phyloP scores from a whole-genome alignment of 2,113 vertebrate genomes.

The Chitala chitala region DNA sequence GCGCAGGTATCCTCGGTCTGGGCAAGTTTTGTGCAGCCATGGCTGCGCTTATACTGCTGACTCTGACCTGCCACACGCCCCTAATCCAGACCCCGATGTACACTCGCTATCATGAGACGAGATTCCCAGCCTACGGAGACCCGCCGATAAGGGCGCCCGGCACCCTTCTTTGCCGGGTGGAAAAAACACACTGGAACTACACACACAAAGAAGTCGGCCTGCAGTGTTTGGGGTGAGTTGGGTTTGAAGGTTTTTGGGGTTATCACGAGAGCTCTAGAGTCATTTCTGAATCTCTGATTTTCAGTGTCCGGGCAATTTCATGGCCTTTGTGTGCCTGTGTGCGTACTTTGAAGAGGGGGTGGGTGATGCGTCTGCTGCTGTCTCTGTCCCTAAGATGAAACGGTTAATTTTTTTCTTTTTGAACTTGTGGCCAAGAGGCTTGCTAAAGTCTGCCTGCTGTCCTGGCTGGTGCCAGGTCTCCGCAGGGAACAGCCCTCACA shows the following conservation, averaged over 20 bases:
- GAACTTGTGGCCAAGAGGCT: neutral
- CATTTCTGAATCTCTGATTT: neutral
- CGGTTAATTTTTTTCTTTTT: neutral
- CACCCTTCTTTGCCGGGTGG: conserved; percentile 9
- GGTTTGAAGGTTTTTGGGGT: neutral
- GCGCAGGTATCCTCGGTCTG: neutral
- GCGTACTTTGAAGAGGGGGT: neutral
- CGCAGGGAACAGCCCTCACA: conserved; percentile 13
- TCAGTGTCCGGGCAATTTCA: neutral
- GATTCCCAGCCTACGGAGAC: conserved; percentile 17
- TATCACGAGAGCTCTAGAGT: too few species aligned
- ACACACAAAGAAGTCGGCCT: neutral
- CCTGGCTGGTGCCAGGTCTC: conserved; percentile 15
- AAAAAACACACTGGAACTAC: neutral
- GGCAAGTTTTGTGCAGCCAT: neutral
- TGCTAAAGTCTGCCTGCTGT: neutral
- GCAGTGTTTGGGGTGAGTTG: conserved; percentile 25
- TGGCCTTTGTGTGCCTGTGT: neutral
- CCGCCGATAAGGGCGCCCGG: conserved; percentile 10
- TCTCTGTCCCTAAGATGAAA: neutral
- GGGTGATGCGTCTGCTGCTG: neutral
- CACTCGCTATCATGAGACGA: conserved; percentile 18
- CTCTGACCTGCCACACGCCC: neutral
- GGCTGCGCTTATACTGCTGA: conserved; percentile 15
- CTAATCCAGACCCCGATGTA: neutral